Evolutionary conservation across 35 echinoderm and acorn worm species (phyloP).

Genomic region (Holothuria glaberrima): DNA sequence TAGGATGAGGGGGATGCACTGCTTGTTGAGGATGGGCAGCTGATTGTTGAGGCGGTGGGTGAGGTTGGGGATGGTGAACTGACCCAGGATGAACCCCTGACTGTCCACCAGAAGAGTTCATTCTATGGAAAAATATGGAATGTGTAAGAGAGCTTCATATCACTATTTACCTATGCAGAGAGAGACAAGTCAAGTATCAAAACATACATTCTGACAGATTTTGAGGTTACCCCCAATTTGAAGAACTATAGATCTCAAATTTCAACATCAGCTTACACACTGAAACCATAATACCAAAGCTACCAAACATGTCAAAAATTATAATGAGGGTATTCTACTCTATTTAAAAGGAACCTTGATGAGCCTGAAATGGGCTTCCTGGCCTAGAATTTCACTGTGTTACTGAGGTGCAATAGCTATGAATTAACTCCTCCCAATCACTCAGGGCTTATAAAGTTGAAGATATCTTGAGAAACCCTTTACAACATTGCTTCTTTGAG

Average conservation of each 20-base stretch:
- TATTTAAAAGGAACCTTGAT: too few species aligned
- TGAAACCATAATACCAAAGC: too few species aligned
- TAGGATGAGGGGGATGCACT: slow-evolving; percentile 76
- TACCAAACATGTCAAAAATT: too few species aligned
- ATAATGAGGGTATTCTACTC: too few species aligned
- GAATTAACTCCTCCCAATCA: too few species aligned
- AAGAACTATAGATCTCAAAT: not conserved
- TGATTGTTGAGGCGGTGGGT: slow-evolving; percentile 22
- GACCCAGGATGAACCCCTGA: slow-evolving; percentile 71
- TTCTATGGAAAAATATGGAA: slow-evolving; percentile 1
- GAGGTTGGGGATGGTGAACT: slow-evolving; percentile 71
- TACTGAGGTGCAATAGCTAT: too few species aligned
- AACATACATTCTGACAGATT: not conserved
- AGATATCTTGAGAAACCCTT: too few species aligned
- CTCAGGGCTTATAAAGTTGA: too few species aligned
- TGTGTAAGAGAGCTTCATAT: not conserved
- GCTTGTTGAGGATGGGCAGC: slow-evolving; percentile 77
- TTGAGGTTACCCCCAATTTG: not conserved
- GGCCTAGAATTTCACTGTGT: too few species aligned
- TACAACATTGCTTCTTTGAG: too few species aligned
- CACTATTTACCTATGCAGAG: not conserved
- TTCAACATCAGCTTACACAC: not conserved
- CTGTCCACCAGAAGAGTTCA: slow-evolving; percentile 67
- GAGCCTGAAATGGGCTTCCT: too few species aligned
- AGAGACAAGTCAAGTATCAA: not conserved